phyloP scores from a whole-genome alignment of 2,113 vertebrate species.

The Callorhinus ursinus region DNA sequence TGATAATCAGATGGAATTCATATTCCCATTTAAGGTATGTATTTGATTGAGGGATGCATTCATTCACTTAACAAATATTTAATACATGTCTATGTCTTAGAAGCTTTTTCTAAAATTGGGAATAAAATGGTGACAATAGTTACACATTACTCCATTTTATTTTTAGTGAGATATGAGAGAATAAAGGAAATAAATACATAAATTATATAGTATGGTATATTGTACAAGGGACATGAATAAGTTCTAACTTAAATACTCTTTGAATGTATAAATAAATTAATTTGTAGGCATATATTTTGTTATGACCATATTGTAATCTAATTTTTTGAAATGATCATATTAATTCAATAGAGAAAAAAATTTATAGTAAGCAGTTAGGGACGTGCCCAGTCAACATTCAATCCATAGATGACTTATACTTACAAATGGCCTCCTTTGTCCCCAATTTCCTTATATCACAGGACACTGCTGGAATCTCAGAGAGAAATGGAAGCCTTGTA shows the following conservation, averaged over 20 bases:
- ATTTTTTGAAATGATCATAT: conserved; percentile 2
- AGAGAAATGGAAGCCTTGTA: not conserved
- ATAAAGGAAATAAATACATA: not conserved
- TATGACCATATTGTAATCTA: not conserved
- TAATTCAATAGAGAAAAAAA: conserved; percentile 40
- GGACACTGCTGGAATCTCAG: not conserved
- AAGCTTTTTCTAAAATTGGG: not conserved
- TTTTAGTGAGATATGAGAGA: not conserved
- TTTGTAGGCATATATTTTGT: not conserved
- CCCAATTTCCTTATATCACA: not conserved
- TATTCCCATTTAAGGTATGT: not conserved
- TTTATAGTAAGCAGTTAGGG: not conserved
- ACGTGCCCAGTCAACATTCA: not conserved
- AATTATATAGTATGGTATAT: not conserved
- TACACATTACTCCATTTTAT: conserved; percentile 29
- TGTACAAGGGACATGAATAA: not conserved
- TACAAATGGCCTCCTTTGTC: not conserved
- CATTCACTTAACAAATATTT: not conserved
- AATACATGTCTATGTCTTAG: not conserved
- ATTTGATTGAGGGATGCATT: not conserved
- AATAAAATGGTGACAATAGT: not conserved
- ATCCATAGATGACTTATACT: not conserved
- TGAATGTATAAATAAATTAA: conserved; percentile 15
- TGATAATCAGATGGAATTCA: not conserved
- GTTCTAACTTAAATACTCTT: not conserved